These are phyloP conservation scores for Apis dorsata DNA, from an alignment of 1,140 invertebrate genomes.

Conservation along the genomic window DNA sequence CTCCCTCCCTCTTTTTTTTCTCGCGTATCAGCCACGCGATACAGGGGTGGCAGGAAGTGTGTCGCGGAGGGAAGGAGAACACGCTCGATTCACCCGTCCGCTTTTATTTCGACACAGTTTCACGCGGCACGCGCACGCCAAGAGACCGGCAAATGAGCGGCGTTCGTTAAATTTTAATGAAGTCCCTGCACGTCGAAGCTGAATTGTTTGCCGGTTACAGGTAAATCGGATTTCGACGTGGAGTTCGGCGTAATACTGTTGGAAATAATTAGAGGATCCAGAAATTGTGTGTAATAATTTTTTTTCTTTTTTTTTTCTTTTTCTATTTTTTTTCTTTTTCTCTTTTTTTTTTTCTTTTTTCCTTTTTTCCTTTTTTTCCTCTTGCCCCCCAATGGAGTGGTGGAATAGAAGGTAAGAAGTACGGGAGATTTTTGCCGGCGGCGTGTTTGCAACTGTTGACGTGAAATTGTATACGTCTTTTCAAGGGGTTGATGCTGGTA, in stretches of 20 bases:
- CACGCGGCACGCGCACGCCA: not conserved
- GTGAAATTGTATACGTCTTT: not conserved
- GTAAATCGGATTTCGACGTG: conserved; percentile 29
- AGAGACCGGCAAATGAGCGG: conserved; percentile 30
- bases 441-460: not conserved
- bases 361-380: too few species aligned
- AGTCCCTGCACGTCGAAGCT: conserved; percentile 12
- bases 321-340: not conserved
- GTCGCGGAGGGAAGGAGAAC: not conserved
- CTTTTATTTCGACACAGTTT: conserved; percentile 42
- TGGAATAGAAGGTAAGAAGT: not conserved
- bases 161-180: conserved; percentile 49
- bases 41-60: not conserved
- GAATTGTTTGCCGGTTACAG: conserved; percentile 32
- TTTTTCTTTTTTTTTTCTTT: not conserved
- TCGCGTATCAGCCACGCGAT: not conserved
- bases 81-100: conserved; percentile 10
- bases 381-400: not conserved
- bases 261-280: conserved; percentile 14
- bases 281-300: not conserved
- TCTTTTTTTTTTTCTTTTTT: not conserved
- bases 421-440: not conserved
- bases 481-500: not conserved
- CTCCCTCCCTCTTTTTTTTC: not conserved
- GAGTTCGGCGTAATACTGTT: too few species aligned